Evolutionary conservation across 2,888 invertebrate species (phyloP), one percentile per base, ranked within the genome.

Genomic region (Meandrusa payeni): DNA sequence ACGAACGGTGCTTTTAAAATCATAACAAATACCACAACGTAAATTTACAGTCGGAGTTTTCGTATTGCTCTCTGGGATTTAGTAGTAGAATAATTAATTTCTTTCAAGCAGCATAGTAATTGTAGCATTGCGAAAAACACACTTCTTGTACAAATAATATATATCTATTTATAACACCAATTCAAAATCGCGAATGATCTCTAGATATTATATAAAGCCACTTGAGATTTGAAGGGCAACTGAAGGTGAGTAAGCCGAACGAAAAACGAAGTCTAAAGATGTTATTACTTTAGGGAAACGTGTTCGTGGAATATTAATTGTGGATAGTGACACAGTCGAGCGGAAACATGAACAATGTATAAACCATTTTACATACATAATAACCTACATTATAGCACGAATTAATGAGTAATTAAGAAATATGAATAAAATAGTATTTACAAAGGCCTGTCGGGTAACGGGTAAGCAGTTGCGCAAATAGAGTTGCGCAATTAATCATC

Each of bases 401-500:
- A 15, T 3, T 10, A 17, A 10, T 19, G 10, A 17, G 2, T 32
- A 3, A 12, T 20, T 20, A 6, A 6, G 1, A 12, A n/a, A 32
- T 1, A 12, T 11, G 4, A 20, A 32, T 32, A 19, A 20, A 32
- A 20, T 15, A 4, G 15, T n/a, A 11, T n/a, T 3, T n/a, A 31
- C 17, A 15, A 31, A 19, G 26, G 37, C 15, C 15, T 53, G 45
- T 29, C 55, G 50, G 49, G 48, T 53, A 47, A 54, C 51, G 48
- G 47, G 54, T 32, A 45, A 51, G 52, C 73, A 69, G 54, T 70
- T 74, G 67, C 59, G 57, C 57, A 69, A 76, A 76, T 59, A 69
- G 56, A 53, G 63, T 75, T 76, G 64, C 56, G 69, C 62, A 73
- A 76, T 70, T 57, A 60, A 68, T 68, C 65, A 67, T 63, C 47